phyloP scores from a whole-genome alignment of 2,113 vertebrate species.

The Elephantulus edwardii region DNA sequence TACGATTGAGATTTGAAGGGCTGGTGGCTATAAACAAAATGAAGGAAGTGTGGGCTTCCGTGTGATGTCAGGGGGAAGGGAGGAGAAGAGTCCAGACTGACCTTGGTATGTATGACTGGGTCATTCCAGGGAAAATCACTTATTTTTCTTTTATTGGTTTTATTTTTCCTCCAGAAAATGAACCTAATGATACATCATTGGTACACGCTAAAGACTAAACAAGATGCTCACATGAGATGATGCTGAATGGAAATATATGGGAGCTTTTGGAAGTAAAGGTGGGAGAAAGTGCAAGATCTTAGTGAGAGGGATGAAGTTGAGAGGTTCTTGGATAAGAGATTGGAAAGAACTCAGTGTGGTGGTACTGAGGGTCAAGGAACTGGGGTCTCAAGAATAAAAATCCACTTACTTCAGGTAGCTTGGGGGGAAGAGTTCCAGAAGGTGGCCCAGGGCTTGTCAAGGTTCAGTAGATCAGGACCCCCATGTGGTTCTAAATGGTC shows the following conservation, averaged over 20 bases:
- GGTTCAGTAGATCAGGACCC: neutral
- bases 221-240: neutral
- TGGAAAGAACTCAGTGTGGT: neutral
- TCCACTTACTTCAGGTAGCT: neutral
- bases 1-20: neutral
- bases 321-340: neutral
- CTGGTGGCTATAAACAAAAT: neutral
- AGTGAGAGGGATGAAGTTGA: neutral
- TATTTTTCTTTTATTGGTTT: neutral
- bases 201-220: neutral
- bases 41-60: neutral
- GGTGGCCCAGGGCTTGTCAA: neutral
- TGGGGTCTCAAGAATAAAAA: neutral
- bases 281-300: neutral
- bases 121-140: neutral
- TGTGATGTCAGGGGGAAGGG: neutral
- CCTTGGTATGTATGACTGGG: neutral
- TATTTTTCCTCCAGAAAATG: conserved; percentile 39
- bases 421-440: neutral
- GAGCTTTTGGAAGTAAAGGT: neutral
- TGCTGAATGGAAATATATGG: neutral
- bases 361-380: neutral
- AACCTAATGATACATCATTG: neutral
- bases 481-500: neutral
- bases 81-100: neutral